Evolutionary conservation across 2,888 invertebrate species (phyloP).

Genomic region (Eudasyphora cyanicolor): DNA sequence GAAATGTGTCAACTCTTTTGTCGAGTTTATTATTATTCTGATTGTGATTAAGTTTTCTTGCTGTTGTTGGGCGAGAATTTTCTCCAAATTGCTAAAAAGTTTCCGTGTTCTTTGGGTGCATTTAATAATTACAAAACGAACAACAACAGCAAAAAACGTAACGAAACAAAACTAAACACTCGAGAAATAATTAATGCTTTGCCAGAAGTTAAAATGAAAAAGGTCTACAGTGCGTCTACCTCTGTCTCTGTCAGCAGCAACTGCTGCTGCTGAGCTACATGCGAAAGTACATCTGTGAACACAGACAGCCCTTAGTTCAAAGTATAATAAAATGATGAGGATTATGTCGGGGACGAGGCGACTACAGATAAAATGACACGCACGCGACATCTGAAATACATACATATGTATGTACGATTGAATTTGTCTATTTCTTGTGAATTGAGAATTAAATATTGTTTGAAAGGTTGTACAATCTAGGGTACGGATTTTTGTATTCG

Average conservation of each 20-base stretch:
- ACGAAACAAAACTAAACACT: conserved; percentile 4
- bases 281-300: background rate
- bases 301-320: conserved; percentile 43
- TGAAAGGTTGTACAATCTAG: no score
- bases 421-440: no score
- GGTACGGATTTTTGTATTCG: no score
- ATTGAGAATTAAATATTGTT: no score
- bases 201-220: conserved; percentile 67
- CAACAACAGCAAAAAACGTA: no score
- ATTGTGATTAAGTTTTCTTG: conserved; percentile 27
- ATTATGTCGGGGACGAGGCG: background rate
- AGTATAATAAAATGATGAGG: background rate
- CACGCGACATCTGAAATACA: background rate
- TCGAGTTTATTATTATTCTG: conserved; percentile 8
- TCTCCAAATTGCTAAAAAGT: background rate
- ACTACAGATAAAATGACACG: background rate
- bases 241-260: conserved; percentile 3
- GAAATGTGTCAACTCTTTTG: conserved; percentile 22
- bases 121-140: conserved; percentile 79
- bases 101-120: conserved; percentile 48
- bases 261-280: conserved; percentile 22
- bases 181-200: conserved; percentile 75
- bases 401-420: background rate
- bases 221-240: conserved; percentile 51
- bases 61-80: conserved; percentile 23